phyloP scores from a whole-genome alignment of 2,113 vertebrate species.

The Sinocyclocheilus grahami region DNA sequence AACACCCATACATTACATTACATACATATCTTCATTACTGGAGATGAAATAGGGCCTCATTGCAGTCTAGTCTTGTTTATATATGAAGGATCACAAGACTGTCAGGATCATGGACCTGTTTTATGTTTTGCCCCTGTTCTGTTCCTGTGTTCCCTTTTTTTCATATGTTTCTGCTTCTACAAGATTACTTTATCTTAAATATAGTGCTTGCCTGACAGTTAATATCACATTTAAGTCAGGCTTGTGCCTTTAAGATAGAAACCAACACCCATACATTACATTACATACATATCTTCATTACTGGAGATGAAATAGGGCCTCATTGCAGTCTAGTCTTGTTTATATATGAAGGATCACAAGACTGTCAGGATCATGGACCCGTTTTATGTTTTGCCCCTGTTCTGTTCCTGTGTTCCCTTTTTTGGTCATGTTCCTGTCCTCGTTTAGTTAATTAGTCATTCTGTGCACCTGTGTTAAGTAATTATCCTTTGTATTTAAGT shows the following conservation, averaged over 20 bases:
- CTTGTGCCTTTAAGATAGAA: background rate
- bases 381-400: too few species aligned
- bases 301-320: background rate
- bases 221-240: constrained; percentile 17
- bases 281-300: background rate
- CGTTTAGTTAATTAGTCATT: too few species aligned
- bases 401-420: too few species aligned
- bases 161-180: constrained; percentile 1
- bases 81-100: too few species aligned
- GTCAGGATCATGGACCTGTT: too few species aligned
- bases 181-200: constrained; percentile 57
- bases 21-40: background rate
- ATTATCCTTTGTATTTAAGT: too few species aligned
- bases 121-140: too few species aligned
- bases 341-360: too few species aligned
- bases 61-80: background rate
- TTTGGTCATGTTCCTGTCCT: too few species aligned
- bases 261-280: background rate
- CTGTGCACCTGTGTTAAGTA: too few species aligned
- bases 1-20: background rate
- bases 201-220: background rate
- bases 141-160: too few species aligned
- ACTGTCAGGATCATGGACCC: too few species aligned
- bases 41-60: background rate
- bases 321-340: background rate